Base-by-base conservation (phyloP, 2,888 invertebrate species). In the Macrophya alboannulata region DNA sequence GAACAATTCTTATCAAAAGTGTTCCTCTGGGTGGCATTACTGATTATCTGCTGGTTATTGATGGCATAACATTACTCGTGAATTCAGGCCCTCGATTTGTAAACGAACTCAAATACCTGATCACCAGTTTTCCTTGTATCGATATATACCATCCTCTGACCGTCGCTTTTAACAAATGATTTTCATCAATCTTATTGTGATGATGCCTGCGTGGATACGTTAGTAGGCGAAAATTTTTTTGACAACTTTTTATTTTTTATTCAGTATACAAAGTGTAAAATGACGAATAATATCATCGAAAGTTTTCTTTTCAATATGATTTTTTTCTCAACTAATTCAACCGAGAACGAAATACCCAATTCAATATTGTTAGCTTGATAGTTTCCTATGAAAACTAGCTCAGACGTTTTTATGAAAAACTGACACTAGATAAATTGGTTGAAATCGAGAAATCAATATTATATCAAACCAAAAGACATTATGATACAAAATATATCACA, bases 1-100 rank as follows among this genome's bases (percentile, higher is more conserved):
- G 99, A 99, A 93, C 98, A 98, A 94, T 97, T 98, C 93, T 95
- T 99, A 88, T 98, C 98, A 5, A 98, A 98, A 95, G 95, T 98
- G 91, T 99, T 99, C 95, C 95, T 99, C 86, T 98, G 98, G 97
- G 96, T 99, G 90, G 99, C 99, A 86, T 95, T 98, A 88, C 92
- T 98, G 89, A 99, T 98, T 94, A 97, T 99, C 91, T 95, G 97
- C 90, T 99, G 99, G 99, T 95, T 99, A 87, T 94, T 99, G 89
- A 96, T 98, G 94, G 99, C 99, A 92, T 99, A 96, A 94, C 90
- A 88, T 85, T 88, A 86, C 88, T 89, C 88, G 79, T 85, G 79
- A 82, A 81, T n/a, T 48, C 51, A 71, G 71, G 31, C n/a, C 40
- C 43, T n/a, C n/a, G 15, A 82, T 71, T 85, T 68, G 55, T 45